Evolutionary conservation across 2,113 vertebrate species (phyloP).

Genomic region (Paramisgurnus dabryanus): DNA sequence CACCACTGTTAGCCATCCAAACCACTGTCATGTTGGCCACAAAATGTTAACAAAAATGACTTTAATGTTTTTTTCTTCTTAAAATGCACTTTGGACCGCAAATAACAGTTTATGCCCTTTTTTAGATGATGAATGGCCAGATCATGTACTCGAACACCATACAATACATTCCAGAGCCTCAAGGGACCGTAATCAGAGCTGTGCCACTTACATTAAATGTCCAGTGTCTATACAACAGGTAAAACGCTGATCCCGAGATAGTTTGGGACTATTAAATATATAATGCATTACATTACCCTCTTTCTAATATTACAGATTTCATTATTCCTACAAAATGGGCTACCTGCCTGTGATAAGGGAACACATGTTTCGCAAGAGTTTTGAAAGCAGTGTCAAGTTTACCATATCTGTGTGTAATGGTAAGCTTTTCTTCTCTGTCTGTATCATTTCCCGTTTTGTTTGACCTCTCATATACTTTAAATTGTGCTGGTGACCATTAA

Average conservation of each 20-base stretch:
- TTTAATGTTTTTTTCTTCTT: not conserved
- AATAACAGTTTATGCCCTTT: not conserved
- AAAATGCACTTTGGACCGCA: not conserved
- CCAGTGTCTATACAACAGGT: conserved; percentile 69
- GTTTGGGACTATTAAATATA: not conserved
- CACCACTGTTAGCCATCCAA: too few species aligned
- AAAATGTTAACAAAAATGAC: not conserved
- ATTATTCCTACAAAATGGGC: conserved; percentile 72
- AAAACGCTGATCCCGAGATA: not conserved
- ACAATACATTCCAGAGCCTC: conserved; percentile 53
- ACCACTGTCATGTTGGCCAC: too few species aligned
- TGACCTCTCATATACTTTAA: not conserved
- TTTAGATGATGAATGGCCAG: conserved; percentile 61
- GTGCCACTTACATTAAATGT: conserved; percentile 59
- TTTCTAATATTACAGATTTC: conserved; percentile 58
- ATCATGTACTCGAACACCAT: conserved; percentile 62
- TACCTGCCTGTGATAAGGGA: conserved; percentile 58
- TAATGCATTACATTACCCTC: not conserved
- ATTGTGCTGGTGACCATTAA: not conserved
- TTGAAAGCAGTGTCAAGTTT: conserved; percentile 58
- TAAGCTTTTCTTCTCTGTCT: conserved; percentile 47
- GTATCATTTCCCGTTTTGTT: not conserved
- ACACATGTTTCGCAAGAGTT: conserved; percentile 51
- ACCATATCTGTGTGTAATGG: conserved; percentile 64
- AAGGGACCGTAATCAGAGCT: conserved; percentile 59